phyloP scores from a whole-genome alignment of 2,113 vertebrate genomes.

The Perca flavescens region DNA sequence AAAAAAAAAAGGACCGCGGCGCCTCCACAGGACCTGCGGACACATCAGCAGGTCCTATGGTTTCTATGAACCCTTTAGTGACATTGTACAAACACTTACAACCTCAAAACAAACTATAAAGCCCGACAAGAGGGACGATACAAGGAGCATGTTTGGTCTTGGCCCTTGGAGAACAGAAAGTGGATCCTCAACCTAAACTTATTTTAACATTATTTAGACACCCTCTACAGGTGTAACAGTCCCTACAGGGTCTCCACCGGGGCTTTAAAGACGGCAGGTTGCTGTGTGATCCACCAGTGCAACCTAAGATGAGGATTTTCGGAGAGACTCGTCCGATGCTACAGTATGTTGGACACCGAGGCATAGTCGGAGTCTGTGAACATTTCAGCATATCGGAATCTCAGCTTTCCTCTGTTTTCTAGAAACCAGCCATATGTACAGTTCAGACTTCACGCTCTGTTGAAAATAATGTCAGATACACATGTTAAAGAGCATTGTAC shows the following conservation, averaged over 20 bases:
- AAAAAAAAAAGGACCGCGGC: background rate
- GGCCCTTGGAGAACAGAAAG: slow-evolving; percentile 43
- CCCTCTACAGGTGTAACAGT: background rate
- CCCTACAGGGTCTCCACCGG: slow-evolving; percentile 1
- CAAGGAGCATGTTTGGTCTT: slow-evolving; percentile 51
- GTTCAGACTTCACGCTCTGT: slow-evolving; percentile 7
- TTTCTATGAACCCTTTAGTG: slow-evolving; percentile 29
- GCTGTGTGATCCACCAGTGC: background rate
- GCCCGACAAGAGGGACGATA: background rate
- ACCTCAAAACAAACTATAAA: slow-evolving; percentile 38
- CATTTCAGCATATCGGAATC: slow-evolving; percentile 11
- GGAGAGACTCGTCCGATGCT: slow-evolving; percentile 19
- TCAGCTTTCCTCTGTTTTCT: slow-evolving; percentile 38
- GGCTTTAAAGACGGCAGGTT: slow-evolving; percentile 22
- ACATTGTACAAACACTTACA: slow-evolving; percentile 46
- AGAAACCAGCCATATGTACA: slow-evolving; percentile 65
- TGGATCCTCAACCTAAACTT: slow-evolving; percentile 27
- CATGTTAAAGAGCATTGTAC: slow-evolving; percentile 49
- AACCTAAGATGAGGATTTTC: background rate
- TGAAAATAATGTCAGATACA: slow-evolving; percentile 33
- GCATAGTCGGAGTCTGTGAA: slow-evolving; percentile 6
- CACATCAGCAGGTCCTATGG: slow-evolving; percentile 18
- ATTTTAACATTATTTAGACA: slow-evolving; percentile 14
- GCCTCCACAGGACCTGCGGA: slow-evolving; percentile 18
- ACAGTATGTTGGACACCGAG: background rate